Evolutionary conservation across 2,888 invertebrate genomes (phyloP).

Genomic region (Hydroisotoma schaefferi): DNA sequence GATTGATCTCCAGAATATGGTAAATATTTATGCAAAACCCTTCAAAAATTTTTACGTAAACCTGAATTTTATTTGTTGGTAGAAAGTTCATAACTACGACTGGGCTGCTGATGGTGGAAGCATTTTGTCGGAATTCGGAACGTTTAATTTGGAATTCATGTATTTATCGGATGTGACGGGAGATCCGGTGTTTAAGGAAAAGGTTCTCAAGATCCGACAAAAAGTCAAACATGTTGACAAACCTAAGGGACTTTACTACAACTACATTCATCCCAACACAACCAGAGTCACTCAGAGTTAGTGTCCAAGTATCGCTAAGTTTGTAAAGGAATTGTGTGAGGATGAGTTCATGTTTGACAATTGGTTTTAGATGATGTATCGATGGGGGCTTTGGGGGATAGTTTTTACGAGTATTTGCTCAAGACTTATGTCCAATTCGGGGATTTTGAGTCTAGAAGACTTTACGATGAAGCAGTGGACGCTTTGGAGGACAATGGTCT

Average conservation of each 20-base stretch:
- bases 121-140: constrained; percentile 95
- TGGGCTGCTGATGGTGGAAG: constrained; percentile 95
- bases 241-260: constrained; percentile 78
- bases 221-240: constrained; percentile 79
- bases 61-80: too few species aligned
- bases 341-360: too few species aligned
- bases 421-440: constrained; percentile 88
- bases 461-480: constrained; percentile 90
- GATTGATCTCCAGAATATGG: too few species aligned
- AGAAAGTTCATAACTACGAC: constrained; percentile 87
- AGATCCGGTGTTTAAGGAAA: constrained; percentile 79
- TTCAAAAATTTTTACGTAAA: too few species aligned
- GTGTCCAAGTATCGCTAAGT: too few species aligned
- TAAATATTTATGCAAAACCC: too few species aligned
- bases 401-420: constrained; percentile 96
- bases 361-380: constrained; percentile 88
- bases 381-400: constrained; percentile 94
- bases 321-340: too few species aligned
- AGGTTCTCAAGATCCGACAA: constrained; percentile 84
- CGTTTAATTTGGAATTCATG: constrained; percentile 91
- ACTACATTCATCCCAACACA: constrained; percentile 47
- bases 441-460: constrained; percentile 76
- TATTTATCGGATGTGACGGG: constrained; percentile 95
- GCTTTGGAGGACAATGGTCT: constrained; percentile 80
- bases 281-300: constrained; percentile 65